phyloP scores from a whole-genome alignment of 1,140 invertebrate species.

The Drosophila seguyi region DNA sequence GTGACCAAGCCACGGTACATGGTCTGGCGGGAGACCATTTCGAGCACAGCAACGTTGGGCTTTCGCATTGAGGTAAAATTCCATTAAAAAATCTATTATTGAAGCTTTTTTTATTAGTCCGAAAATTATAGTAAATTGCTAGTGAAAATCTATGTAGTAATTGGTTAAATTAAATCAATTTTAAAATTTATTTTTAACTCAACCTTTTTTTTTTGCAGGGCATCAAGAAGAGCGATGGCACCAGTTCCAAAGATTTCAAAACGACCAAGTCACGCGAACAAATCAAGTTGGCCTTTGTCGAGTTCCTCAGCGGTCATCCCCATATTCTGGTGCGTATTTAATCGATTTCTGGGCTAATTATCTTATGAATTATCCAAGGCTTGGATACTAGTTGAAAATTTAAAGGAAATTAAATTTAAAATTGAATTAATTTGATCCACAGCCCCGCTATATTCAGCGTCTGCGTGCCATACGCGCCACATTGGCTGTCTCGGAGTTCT shows the following conservation, averaged over 20 bases:
- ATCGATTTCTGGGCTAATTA: neutral
- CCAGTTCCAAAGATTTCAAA: slow-evolving; percentile 97
- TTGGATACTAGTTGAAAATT: neutral
- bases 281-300: slow-evolving; percentile 92
- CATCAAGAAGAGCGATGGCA: slow-evolving; percentile 94
- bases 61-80: slow-evolving; percentile 93
- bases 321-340: slow-evolving; percentile 90
- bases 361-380: neutral
- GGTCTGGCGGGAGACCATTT: slow-evolving; percentile 99
- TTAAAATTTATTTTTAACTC: neutral
- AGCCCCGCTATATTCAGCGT: slow-evolving; percentile 93
- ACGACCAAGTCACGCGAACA: slow-evolving; percentile 95
- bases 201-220: slow-evolving; percentile 86
- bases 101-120: no score
- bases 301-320: slow-evolving; percentile 93
- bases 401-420: no score
- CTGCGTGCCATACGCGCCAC: slow-evolving; percentile 93
- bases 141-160: no score
- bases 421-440: slow-evolving; percentile 83
- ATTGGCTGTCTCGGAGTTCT: slow-evolving; percentile 94
- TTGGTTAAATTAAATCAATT: no score
- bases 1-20: slow-evolving; percentile 98
- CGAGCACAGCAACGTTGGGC: slow-evolving; percentile 96
- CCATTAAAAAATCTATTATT: no score
- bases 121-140: neutral